Evolutionary conservation across 2,888 invertebrate genomes (phyloP).

Genomic region (Laspeyria flexula): DNA sequence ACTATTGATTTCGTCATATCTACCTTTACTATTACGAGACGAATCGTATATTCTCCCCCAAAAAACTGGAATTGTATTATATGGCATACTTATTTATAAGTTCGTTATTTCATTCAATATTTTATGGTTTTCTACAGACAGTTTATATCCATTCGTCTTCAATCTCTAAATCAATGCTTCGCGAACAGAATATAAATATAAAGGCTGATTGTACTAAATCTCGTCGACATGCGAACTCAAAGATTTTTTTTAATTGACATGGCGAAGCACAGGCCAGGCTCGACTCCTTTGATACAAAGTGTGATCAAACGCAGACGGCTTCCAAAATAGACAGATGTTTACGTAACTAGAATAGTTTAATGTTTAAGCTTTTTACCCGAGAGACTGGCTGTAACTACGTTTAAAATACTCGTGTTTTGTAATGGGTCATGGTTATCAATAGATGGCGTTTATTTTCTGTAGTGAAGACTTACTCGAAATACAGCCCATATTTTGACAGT

Average conservation of each 20-base stretch:
- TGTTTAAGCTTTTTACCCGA: conserved; percentile 30
- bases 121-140: not conserved
- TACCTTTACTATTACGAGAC: too few species aligned
- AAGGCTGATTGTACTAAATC: conserved; percentile 12
- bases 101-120: too few species aligned
- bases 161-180: conserved; percentile 11
- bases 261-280: conserved; percentile 23
- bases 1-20: too few species aligned
- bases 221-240: conserved; percentile 8
- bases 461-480: not conserved
- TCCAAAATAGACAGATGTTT: conserved; percentile 56
- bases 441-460: conserved; percentile 16
- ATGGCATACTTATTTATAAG: too few species aligned
- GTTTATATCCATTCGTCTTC: not conserved
- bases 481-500: too few species aligned
- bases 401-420: conserved; percentile 6
- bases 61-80: too few species aligned
- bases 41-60: too few species aligned
- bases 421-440: conserved; percentile 11
- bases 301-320: conserved; percentile 56
- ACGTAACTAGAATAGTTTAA: conserved; percentile 40
- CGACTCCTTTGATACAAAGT: conserved; percentile 47
- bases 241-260: conserved; percentile 40
- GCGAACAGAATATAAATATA: not conserved
- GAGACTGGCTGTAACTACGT: conserved; percentile 11